Evolutionary conservation across 2,113 vertebrate genomes (phyloP).

Genomic region (crab-eating macaque (Macaca fascicularis)): DNA sequence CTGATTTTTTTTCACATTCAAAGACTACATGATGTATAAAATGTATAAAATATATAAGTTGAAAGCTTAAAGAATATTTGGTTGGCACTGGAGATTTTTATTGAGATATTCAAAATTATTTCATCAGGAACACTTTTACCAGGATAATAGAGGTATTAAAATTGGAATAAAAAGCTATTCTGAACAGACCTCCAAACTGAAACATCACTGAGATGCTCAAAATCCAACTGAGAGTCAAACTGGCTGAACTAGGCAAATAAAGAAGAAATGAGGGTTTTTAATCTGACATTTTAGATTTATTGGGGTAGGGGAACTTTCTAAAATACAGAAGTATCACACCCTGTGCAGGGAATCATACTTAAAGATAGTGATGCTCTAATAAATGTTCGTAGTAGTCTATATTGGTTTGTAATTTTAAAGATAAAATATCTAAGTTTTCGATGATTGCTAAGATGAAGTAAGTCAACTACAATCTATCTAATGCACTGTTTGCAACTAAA

Average conservation of each 20-base stretch:
- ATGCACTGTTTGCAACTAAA: background rate
- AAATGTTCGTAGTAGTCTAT: background rate
- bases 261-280: background rate
- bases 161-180: background rate
- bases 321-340: background rate
- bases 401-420: background rate
- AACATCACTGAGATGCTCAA: background rate
- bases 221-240: background rate
- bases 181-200: background rate
- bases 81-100: background rate
- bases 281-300: background rate
- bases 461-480: background rate
- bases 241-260: background rate
- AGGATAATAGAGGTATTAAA: background rate
- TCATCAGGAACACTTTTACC: background rate
- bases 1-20: background rate
- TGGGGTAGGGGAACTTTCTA: background rate
- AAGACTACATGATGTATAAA: background rate
- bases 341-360: background rate
- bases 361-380: background rate
- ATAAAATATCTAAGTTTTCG: background rate
- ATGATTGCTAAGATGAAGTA: background rate
- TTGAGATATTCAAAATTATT: conserved; percentile 19
- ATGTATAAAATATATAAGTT: background rate
- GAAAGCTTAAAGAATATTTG: background rate